Conservation (phyloP, 2,113 vertebrate species). For the Stegastes partitus region DNA sequence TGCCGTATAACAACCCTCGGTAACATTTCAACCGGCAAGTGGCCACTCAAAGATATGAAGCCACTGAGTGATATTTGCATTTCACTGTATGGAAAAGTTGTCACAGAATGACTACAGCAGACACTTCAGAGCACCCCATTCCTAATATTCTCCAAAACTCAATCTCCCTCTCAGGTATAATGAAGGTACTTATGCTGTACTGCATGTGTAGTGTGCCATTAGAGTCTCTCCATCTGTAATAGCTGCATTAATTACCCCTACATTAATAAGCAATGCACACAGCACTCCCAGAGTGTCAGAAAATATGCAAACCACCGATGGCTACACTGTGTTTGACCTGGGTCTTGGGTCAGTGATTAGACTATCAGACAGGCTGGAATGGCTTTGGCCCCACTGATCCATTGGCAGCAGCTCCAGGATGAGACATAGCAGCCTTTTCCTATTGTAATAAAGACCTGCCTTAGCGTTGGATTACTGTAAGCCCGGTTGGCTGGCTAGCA, state of each 20-base stretch:
- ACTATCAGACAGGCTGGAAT: slow-evolving; percentile 55
- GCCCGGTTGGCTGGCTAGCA: slow-evolving; percentile 45
- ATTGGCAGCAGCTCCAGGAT: slow-evolving; percentile 53
- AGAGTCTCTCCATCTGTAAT: slow-evolving; percentile 12
- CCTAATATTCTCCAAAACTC: neutral
- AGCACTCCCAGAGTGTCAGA: slow-evolving; percentile 13
- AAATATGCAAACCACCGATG: slow-evolving; percentile 21
- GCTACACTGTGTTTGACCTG: slow-evolving; percentile 34
- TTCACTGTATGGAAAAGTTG: slow-evolving; percentile 32
- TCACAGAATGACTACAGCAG: slow-evolving; percentile 12
- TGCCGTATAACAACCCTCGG: slow-evolving; percentile 43
- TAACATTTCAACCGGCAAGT: slow-evolving; percentile 48
- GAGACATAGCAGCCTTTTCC: slow-evolving; percentile 57
- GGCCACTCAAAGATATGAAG: slow-evolving; percentile 58
- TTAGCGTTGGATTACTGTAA: slow-evolving; percentile 73
- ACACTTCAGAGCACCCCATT: slow-evolving; percentile 7
- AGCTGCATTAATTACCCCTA: slow-evolving; percentile 30
- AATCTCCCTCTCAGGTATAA: slow-evolving; percentile 32
- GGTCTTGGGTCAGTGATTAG: slow-evolving; percentile 62
- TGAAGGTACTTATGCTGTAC: slow-evolving; percentile 21
- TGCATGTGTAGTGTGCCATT: slow-evolving; percentile 10
- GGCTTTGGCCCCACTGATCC: slow-evolving; percentile 57
- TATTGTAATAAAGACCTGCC: slow-evolving; percentile 63
- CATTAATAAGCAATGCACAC: slow-evolving; percentile 23
- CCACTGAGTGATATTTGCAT: slow-evolving; percentile 61